phyloP scores from a whole-genome alignment of 2,797 vertebrate genomes.

The Prionace glauca region DNA sequence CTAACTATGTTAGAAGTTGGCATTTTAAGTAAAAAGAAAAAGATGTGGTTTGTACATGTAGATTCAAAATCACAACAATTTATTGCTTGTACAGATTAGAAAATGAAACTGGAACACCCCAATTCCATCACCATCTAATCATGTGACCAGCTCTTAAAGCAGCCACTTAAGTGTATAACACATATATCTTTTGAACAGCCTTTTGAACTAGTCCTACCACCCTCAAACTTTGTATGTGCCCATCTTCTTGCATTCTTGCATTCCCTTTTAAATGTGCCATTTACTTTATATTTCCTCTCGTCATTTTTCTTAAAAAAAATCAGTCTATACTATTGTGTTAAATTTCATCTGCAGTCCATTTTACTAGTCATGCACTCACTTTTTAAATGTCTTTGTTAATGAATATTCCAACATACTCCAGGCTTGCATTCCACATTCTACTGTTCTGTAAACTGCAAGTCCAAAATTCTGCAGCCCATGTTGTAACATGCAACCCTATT shows the following conservation, averaged over 20 bases:
- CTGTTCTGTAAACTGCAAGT: not conserved
- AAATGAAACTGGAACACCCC: no score
- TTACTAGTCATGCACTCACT: not conserved
- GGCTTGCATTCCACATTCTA: not conserved
- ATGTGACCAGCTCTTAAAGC: no score
- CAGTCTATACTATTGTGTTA: not conserved
- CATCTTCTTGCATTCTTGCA: not conserved
- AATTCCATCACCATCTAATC: no score
- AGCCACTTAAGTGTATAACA: no score
- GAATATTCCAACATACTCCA: not conserved
- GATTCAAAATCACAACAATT: no score
- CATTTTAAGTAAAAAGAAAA: no score
- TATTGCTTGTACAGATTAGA: no score
- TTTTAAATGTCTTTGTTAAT: not conserved
- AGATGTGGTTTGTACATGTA: no score
- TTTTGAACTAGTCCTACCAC: no score
- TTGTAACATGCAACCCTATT: not conserved
- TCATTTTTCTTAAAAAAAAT: not conserved
- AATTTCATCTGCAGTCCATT: not conserved
- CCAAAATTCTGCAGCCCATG: not conserved
- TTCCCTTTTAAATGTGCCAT: not conserved
- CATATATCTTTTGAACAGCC: no score
- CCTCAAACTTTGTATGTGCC: not conserved
- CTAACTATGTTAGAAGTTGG: no score
- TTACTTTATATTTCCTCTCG: not conserved